Evolutionary conservation across 2,888 invertebrate species (phyloP).

Genomic region (Pseudococcus viburni): DNA sequence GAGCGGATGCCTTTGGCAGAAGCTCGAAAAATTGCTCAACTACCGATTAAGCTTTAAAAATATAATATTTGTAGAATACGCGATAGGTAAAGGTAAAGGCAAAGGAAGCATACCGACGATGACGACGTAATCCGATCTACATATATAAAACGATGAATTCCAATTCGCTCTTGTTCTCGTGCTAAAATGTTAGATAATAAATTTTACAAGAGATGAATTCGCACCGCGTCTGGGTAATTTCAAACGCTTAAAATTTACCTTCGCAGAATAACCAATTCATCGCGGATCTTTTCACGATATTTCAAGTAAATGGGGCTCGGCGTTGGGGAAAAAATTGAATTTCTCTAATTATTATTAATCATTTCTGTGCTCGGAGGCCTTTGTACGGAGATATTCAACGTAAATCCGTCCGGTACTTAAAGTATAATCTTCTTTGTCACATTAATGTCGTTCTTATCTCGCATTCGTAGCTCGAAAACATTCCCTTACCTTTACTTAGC

Average conservation of each 20-base stretch:
- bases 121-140: neutral
- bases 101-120: neutral
- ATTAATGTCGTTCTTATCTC: constrained; percentile 37
- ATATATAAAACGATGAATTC: constrained; percentile 3
- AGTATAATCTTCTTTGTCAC: constrained; percentile 40
- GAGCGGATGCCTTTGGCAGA: neutral
- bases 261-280: neutral
- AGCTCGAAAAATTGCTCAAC: constrained; percentile 9
- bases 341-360: constrained; percentile 24
- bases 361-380: neutral
- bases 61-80: neutral
- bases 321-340: neutral
- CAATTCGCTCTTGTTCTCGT: neutral
- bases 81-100: neutral
- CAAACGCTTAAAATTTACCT: neutral
- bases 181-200: neutral
- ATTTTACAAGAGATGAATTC: neutral
- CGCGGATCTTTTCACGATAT: neutral
- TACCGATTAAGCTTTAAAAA: constrained; percentile 1
- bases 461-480: constrained; percentile 2
- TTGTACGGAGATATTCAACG: constrained; percentile 25
- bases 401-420: constrained; percentile 41
- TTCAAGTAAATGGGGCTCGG: neutral
- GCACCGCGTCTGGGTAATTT: neutral
- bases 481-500: constrained; percentile 19